Conservation (phyloP, 2,888 invertebrate species). For the Zaprionus obscuricornis region DNA sequence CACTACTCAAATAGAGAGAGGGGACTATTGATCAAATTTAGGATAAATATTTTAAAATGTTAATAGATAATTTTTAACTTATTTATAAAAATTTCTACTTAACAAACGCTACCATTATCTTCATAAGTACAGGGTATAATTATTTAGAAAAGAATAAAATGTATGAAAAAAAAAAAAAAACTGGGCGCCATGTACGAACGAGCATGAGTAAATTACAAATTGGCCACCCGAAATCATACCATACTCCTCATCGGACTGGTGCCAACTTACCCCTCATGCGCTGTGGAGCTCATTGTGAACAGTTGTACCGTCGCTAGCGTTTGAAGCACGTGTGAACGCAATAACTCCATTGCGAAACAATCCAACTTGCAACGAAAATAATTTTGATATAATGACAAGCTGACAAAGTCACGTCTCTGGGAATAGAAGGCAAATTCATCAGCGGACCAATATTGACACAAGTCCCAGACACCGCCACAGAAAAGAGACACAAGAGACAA, state of each 20-base stretch:
- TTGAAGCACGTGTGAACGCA: slow-evolving; percentile 55
- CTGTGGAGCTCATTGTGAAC: no score
- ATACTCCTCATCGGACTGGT: no score
- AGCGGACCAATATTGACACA: slow-evolving; percentile 61
- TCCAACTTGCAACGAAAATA: slow-evolving; percentile 59
- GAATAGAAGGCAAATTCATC: slow-evolving; percentile 63
- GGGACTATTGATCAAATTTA: no score
- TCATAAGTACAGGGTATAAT: slow-evolving; percentile 19
- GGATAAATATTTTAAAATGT: no score
- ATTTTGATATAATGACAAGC: slow-evolving; percentile 71
- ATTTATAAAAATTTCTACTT: no score
- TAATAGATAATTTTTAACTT: no score
- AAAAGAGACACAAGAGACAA: slow-evolving; percentile 21
- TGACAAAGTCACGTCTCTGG: slow-evolving; percentile 70
- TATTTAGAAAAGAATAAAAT: not conserved
- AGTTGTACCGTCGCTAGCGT: slow-evolving; percentile 27
- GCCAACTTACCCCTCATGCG: no score
- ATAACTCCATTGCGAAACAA: slow-evolving; percentile 59
- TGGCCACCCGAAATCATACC: no score
- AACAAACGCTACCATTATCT: not conserved
- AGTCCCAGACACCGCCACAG: slow-evolving; percentile 27
- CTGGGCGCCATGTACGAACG: slow-evolving; percentile 10
- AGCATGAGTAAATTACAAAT: slow-evolving; percentile 68
- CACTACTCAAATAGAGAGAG: no score
- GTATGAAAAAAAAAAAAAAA: slow-evolving; percentile 12